These are phyloP conservation scores for Himantopus leucocephalus DNA, from an alignment of 2,113 vertebrate genomes.

Conservation along the genomic window DNA sequence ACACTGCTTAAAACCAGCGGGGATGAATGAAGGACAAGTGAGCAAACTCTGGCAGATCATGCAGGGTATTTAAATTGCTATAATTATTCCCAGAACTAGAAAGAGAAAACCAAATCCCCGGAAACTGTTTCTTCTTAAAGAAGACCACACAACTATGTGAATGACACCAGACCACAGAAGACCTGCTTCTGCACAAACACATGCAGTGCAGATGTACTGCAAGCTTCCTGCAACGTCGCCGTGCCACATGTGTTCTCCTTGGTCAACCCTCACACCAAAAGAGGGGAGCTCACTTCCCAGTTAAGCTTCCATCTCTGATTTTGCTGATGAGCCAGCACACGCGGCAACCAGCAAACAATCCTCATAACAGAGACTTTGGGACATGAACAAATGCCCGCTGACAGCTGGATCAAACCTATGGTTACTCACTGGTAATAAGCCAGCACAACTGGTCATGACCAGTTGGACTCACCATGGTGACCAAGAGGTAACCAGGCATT, in stretches of 20 bases:
- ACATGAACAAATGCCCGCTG: not conserved
- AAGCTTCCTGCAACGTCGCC: accelerated
- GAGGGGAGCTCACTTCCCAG: not conserved
- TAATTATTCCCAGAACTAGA: not conserved
- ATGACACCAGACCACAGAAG: not conserved
- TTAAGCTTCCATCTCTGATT: not conserved
- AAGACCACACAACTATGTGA: not conserved
- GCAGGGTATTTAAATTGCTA: not conserved
- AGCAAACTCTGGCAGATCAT: not conserved
- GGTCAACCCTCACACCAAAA: not conserved
- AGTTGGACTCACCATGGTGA: not conserved
- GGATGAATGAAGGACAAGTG: not conserved
- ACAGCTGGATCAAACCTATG: not conserved
- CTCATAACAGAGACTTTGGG: not conserved
- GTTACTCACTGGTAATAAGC: not conserved
- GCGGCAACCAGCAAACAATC: accelerated
- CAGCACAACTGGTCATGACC: not conserved
- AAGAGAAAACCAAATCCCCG: not conserved
- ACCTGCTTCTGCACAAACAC: not conserved
- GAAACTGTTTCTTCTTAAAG: not conserved
- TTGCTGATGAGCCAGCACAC: not conserved
- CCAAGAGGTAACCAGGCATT: not conserved
- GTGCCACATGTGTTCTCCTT: accelerated
- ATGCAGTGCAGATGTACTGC: accelerated
- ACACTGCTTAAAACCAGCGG: not conserved